These are phyloP conservation scores for Andrena dorsata DNA, from an alignment of 2,888 invertebrate genomes.

Conservation along the genomic window DNA sequence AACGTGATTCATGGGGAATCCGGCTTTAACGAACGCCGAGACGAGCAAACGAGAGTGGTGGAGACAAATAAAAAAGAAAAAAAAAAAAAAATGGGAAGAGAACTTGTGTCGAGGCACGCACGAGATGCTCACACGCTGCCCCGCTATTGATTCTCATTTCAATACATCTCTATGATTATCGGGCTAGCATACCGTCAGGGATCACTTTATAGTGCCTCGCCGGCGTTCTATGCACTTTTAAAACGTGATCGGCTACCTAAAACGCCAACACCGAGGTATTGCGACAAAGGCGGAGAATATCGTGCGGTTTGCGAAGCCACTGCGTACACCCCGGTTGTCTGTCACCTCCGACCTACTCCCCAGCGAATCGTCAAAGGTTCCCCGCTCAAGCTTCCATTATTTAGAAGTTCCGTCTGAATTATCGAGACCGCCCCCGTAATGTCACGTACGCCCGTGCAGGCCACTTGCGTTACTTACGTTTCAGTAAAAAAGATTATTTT, in stretches of 20 bases:
- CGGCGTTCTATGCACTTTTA: constrained; percentile 67
- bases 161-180: constrained; percentile 74
- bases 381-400: constrained; percentile 69
- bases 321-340: constrained; percentile 81
- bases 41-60: constrained; percentile 14
- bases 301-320: constrained; percentile 76
- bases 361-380: constrained; percentile 72
- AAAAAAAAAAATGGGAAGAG: constrained; percentile 33
- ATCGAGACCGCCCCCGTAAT: constrained; percentile 52
- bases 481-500: constrained; percentile 86
- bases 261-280: constrained; percentile 66
- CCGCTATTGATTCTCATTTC: constrained; percentile 79
- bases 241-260: constrained; percentile 69
- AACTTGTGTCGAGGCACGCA: constrained; percentile 65
- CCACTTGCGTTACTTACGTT: constrained; percentile 84
- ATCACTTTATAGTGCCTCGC: constrained; percentile 67
- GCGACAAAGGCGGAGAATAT: constrained; percentile 67
- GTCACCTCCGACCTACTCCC: constrained; percentile 83
- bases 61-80: constrained; percentile 25
- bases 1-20: neutral
- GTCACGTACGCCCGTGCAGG: constrained; percentile 59
- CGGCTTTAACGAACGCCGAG: constrained; percentile 26
- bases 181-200: constrained; percentile 70
- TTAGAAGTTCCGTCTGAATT: constrained; percentile 59
- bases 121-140: constrained; percentile 79